Evolutionary conservation across 53 echinoderm and acorn worm genomes (phyloP), one percentile per base, ranked within the genome.

Genomic region (Echinometra lucunter): DNA sequence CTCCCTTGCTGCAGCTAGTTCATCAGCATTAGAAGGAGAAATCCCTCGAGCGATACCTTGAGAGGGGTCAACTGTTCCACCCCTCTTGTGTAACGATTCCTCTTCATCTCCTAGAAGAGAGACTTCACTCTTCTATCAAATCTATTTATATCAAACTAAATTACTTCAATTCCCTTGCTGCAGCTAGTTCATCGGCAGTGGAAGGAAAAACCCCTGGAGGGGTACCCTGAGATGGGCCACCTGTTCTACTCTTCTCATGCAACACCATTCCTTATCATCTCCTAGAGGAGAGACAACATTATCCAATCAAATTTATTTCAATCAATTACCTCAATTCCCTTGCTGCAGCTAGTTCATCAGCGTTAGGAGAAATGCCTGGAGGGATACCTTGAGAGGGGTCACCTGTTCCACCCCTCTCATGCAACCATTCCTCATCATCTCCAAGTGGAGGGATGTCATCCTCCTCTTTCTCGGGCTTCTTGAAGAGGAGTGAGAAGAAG

Each of bases 391-490:
- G 91, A 28, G 35, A 96, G 56, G 78, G 95, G 15, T 13, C 94
- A n/a, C n/a, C n/a, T 96, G 88, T 92, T 58, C 82, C 91, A 1
- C 42, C 75, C 87, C 98, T 92, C 35, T 95, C 91, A 66, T 98
- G 98, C 11, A 98, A 91, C 96, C 94, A 97, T 55, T 98, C 97
- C 82, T 98, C 97, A 55, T 97, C 98, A 15, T 95, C 94, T 28
- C 92, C 94, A 25, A 98, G 96, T 47, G 95, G 96, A 7, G 97
- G 95, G 23, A 67, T 53, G 27, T 40, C 91, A 40, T 96, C 96
- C 10, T 97, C 97, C 66, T 97, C 98, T 35, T 94, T 95, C 88
- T 97, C 97, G 0, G 98, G 98, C 66, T 97, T 96, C 80, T 95
- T 95, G 91, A 97, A 96, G 92, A 98, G 95, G n/a, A 98, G 93